These are phyloP conservation scores for Scolopax mira DNA, from an alignment of 2,113 vertebrate genomes.

Conservation along the genomic window DNA sequence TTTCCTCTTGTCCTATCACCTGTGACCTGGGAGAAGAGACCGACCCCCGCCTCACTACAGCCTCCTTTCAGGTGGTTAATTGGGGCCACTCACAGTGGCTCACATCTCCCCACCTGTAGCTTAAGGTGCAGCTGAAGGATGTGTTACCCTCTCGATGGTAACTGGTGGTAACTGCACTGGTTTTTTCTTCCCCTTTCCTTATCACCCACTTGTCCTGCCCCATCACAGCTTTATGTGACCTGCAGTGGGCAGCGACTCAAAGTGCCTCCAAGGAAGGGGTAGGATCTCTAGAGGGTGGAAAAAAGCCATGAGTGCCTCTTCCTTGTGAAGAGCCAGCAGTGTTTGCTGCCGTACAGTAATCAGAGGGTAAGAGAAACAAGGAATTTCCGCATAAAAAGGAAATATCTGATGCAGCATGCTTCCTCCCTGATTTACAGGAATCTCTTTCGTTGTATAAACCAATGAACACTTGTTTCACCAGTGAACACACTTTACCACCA, in stretches of 20 bases:
- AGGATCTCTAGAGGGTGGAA: not conserved
- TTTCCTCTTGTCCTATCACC: no score
- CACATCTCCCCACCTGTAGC: not conserved
- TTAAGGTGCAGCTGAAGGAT: not conserved
- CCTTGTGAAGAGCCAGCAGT: not conserved
- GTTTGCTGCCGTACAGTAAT: not conserved
- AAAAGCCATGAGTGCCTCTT: not conserved
- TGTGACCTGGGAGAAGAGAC: no score
- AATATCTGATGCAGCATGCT: fast-evolving
- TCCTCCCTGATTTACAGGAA: not conserved
- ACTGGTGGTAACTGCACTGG: not conserved
- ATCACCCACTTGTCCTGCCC: fast-evolving
- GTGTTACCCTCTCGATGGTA: not conserved
- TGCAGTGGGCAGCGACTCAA: not conserved
- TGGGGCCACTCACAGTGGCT: not conserved
- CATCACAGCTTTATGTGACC: not conserved
- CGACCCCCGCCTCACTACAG: no score
- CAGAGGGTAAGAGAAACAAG: not conserved
- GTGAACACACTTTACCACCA: not conserved
- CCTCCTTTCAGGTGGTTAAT: no score
- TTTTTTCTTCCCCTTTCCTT: not conserved
- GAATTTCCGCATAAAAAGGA: not conserved
- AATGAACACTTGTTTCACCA: not conserved
- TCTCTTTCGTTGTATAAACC: not conserved
- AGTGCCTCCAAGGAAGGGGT: not conserved